Evolutionary conservation across 2,888 invertebrate genomes (phyloP), one percentile per base, ranked within the genome.

Genomic region (Drosophila leonis): DNA sequence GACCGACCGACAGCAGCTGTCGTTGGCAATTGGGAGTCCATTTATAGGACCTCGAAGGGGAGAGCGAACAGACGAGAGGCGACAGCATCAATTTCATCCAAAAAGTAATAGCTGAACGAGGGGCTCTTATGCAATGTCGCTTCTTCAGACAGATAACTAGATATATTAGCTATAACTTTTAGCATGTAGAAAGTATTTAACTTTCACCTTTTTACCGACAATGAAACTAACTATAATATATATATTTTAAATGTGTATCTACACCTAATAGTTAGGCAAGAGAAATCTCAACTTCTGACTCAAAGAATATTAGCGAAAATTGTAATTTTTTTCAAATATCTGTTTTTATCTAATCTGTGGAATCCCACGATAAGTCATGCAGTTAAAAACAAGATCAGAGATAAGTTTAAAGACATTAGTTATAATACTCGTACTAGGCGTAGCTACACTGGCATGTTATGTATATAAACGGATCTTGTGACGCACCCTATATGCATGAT

Each of bases 401-500:
- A 60, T 39, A n/a, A 46, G 18, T 13, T 6, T 6, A 20, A 13
- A 13, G 33, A 48, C n/a, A 48, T 29, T 29, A n/a, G 48, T 27
- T 41, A 15, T 8, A 15, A 27, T 29, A 10, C 27, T n/a, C 1
- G 15, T 29, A 10, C 27, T n/a, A 4, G 15, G 46, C 44, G 27
- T 46, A 15, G 9, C 13, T 24, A 24, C 8, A 24, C 44, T n/a
- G 4, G 1, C 8, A 20, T 5, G 20, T 39, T 9, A 10, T 41
- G 27, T 9, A 15, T 46, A 15, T 9, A 35, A 49, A 57, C 75
- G 65, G 75, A 71, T 71, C 65, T 75, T 6, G 37, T 20, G 24
- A 39, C 18, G 15, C 41, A 60, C 65, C 65, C 71, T 75, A 62
- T 39, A 73, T 71, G 65, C 59, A 49, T 59, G 57, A 54, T 51